These are phyloP conservation scores for Diachrysia chrysitis DNA, from an alignment of 2,888 invertebrate species.

Conservation along the genomic window DNA sequence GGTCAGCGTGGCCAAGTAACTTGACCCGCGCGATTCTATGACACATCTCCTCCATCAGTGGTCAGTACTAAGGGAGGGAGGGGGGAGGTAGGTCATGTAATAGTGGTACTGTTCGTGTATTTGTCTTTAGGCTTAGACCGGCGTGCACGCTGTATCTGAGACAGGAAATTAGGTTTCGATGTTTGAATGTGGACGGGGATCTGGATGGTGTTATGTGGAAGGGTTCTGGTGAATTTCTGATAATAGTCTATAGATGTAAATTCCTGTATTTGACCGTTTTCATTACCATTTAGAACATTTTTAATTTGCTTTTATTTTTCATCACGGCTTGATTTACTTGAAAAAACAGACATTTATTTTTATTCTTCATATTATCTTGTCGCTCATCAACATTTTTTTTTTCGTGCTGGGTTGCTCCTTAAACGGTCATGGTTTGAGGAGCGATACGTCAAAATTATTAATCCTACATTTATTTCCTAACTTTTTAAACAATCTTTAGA, in stretches of 20 bases:
- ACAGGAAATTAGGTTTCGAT: slow-evolving; percentile 89
- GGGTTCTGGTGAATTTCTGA: not conserved
- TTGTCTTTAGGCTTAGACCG: slow-evolving; percentile 85
- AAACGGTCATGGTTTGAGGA: no score
- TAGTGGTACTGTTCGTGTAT: slow-evolving; percentile 74
- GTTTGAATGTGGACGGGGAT: slow-evolving; percentile 78
- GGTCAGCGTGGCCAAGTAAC: slow-evolving; percentile 58
- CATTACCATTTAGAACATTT: no score
- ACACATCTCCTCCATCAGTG: slow-evolving; percentile 43
- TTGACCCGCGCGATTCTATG: slow-evolving; percentile 61
- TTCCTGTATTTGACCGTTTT: not conserved
- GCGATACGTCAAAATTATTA: not conserved
- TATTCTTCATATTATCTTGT: no score
- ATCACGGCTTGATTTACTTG: no score
- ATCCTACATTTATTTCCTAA: not conserved
- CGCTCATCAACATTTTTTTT: no score
- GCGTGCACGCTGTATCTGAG: slow-evolving; percentile 80
- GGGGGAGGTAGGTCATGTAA: slow-evolving; percentile 61
- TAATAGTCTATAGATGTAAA: not conserved
- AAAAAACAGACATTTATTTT: no score
- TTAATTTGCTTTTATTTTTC: no score
- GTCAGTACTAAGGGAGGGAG: slow-evolving; percentile 24
- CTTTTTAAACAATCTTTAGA: not conserved
- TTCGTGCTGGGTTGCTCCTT: no score
- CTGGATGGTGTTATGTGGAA: slow-evolving; percentile 66